Evolutionary conservation across 2,888 invertebrate genomes (phyloP).

Genomic region (Vanessa cardui): DNA sequence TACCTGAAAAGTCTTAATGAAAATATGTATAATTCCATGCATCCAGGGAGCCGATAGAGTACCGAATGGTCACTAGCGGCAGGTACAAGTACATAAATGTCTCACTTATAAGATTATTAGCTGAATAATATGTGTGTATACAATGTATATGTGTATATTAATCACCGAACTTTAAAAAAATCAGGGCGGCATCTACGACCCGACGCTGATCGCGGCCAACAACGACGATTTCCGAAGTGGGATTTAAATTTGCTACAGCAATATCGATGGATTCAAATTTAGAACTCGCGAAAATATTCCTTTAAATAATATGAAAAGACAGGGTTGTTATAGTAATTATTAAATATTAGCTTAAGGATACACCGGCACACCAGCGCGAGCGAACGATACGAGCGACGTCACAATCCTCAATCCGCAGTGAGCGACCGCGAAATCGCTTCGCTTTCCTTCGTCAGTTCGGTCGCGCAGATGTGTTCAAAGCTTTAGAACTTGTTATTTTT

Average conservation of each 20-base stretch:
- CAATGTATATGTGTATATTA: too few species aligned
- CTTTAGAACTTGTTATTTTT: not conserved
- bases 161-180: not conserved
- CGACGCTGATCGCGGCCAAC: slow-evolving; percentile 44
- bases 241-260: slow-evolving; percentile 46
- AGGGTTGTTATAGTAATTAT: slow-evolving; percentile 15
- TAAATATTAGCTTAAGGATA: slow-evolving; percentile 3
- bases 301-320: slow-evolving; percentile 4
- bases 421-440: not conserved
- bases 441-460: not conserved
- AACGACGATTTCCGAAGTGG: slow-evolving; percentile 51
- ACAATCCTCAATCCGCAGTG: not conserved
- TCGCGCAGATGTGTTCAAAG: not conserved
- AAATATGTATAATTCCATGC: slow-evolving; percentile 45
- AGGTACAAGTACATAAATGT: slow-evolving; percentile 44
- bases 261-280: not conserved
- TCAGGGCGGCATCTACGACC: slow-evolving; percentile 59
- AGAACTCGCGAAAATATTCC: not conserved
- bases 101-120: not conserved
- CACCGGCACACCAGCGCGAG: not conserved
- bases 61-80: slow-evolving; percentile 63
- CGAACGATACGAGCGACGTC: not conserved
- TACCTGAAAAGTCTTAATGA: not conserved
- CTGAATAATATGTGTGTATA: too few species aligned
- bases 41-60: slow-evolving; percentile 55